Evolutionary conservation across 2,888 invertebrate genomes (phyloP).

Genomic region (Drosophila villosipedis): DNA sequence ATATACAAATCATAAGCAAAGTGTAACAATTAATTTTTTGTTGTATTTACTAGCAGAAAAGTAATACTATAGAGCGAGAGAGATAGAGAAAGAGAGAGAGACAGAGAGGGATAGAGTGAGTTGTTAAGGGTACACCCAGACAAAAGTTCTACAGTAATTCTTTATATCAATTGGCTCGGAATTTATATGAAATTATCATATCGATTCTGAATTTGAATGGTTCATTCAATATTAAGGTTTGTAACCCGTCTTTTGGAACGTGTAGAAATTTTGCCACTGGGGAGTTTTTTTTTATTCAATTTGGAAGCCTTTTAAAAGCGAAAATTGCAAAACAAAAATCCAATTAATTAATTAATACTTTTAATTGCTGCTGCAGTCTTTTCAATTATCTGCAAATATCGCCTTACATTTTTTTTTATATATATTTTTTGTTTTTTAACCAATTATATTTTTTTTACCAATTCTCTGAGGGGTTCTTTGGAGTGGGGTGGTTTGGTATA

Average conservation of each 20-base stretch:
- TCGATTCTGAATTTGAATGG: background rate
- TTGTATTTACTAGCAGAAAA: conserved; percentile 71
- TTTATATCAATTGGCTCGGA: background rate
- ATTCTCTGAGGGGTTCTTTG: conserved; percentile 49
- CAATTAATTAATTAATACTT: conserved; percentile 70
- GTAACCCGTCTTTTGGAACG: background rate
- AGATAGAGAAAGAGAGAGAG: conserved; percentile 18
- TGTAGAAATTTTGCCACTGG: conserved; percentile 25
- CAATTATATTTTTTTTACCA: conserved; percentile 46
- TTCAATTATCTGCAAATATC: conserved; percentile 79
- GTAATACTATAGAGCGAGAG: conserved; percentile 30
- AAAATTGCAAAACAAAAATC: conserved; percentile 85
- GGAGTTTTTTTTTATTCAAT: conserved; percentile 21
- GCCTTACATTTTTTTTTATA: conserved; percentile 64
- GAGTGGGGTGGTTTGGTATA: conserved; percentile 30
- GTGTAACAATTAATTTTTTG: conserved; percentile 77
- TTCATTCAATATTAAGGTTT: background rate
- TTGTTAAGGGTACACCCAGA: conserved; percentile 1
- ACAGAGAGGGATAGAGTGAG: conserved; percentile 17
- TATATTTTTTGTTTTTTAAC: conserved; percentile 7
- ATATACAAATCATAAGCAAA: conserved; percentile 45
- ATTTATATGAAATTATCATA: background rate
- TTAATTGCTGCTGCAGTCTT: conserved; percentile 34
- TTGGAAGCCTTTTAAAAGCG: conserved; percentile 74
- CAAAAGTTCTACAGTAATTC: conserved; percentile 27